phyloP scores from a whole-genome alignment of 2,888 invertebrate species.

The Acanthosepion esculentum region DNA sequence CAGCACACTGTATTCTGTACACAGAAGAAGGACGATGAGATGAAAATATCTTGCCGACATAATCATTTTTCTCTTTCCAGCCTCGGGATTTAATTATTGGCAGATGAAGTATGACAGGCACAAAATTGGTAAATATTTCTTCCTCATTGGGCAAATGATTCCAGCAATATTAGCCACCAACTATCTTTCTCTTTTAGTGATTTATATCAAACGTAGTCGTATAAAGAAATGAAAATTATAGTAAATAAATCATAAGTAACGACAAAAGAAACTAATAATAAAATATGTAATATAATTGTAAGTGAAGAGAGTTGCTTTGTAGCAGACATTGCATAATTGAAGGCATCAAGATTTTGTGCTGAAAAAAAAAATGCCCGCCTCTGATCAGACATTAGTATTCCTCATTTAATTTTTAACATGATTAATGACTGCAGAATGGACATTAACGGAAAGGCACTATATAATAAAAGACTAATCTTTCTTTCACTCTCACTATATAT shows the following conservation, averaged over 20 bases:
- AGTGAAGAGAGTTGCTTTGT: background rate
- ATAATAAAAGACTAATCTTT: background rate
- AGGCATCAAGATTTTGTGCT: slow-evolving; percentile 6
- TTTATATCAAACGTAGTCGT: background rate
- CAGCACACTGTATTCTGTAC: too few relatives aligned
- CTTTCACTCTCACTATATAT: background rate
- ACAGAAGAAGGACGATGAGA: too few relatives aligned
- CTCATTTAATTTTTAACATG: background rate
- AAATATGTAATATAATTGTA: background rate
- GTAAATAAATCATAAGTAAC: background rate
- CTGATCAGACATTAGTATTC: background rate
- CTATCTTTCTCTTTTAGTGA: background rate
- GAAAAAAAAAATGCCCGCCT: background rate
- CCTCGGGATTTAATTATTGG: background rate
- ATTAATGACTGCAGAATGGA: background rate
- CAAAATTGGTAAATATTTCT: slow-evolving; percentile 33
- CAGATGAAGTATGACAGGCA: slow-evolving; percentile 2
- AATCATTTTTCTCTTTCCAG: too few relatives aligned
- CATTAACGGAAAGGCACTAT: background rate
- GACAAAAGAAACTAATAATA: background rate
- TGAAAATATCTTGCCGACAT: too few relatives aligned
- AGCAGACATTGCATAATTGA: background rate
- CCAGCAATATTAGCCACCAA: background rate
- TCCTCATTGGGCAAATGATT: background rate
- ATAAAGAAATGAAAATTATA: background rate